Evolutionary conservation across 2,888 invertebrate species (phyloP), one percentile per base, ranked within the genome.

Genomic region (Physocephala rufipes): DNA sequence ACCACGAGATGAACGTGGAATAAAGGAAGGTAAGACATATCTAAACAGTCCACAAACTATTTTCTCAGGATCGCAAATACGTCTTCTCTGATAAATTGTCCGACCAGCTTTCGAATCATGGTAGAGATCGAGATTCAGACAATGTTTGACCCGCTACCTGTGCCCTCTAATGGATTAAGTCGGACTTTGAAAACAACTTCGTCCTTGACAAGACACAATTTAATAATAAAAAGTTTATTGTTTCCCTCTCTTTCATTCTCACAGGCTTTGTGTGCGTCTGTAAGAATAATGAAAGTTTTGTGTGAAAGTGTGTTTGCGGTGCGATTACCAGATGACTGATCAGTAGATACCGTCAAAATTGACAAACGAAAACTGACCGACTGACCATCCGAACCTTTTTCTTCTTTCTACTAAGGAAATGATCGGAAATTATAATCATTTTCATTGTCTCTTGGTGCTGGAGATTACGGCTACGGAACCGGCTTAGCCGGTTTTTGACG

Each of bases 41-140:
- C 15, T 45, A 12, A 49, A 45, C 45, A 59, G 28, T 21, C 9
- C 21, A 63, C 59, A 19, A 53, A 62, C 51, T 69, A 69, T 45
- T 67, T 71, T 71, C 71, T 63, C 71, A 71, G 67, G 71, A 36
- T 49, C 71, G 53, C 67, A 71, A 71, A 71, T 67, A 67, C 43
- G 61, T 45, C 45, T 24, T 7, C 9, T 36, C 36, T 36, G 36
- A 36, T 36, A 36, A 36, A 49, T 49, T 67, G 71, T 55, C 67
- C 71, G 71, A 55, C 53, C 28, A n/a, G n/a, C n/a, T n/a, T n/a
- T n/a, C n/a, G n/a, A n/a, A n/a, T n/a, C n/a, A n/a, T n/a, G n/a
- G n/a, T n/a, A n/a, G n/a, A n/a, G n/a, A n/a, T n/a, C n/a, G n/a
- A n/a, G n/a, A n/a, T n/a, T n/a, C n/a, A n/a, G n/a, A n/a, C n/a